Percentiles rank a stretch among this genome's conserved stretches.
phyloP scores from a whole-genome alignment of 1,140 invertebrate species.

The Drosophila watanabei region DNA sequence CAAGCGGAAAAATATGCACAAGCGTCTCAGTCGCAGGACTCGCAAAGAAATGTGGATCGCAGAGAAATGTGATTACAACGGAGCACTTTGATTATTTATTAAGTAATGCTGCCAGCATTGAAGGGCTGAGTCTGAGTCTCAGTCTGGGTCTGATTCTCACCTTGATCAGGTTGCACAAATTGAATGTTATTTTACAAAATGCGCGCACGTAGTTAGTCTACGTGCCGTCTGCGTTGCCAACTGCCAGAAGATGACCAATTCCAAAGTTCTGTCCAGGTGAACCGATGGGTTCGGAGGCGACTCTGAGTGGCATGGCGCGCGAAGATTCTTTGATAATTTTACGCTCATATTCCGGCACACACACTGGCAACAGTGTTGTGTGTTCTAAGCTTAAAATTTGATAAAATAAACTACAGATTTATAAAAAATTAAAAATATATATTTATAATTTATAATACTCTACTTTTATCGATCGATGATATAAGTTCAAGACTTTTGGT shows the following conservation, averaged over 20 bases:
- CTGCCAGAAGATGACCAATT: slow-evolving; percentile 14
- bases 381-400: too few species aligned
- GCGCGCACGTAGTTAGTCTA: slow-evolving; percentile 72
- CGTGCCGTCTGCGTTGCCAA: slow-evolving; percentile 55
- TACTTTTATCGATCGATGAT: too few species aligned
- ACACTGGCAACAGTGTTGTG: slow-evolving; percentile 7
- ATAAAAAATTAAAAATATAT: too few species aligned
- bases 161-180: slow-evolving; percentile 84
- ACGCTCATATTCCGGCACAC: slow-evolving; percentile 72
- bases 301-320: slow-evolving; percentile 66
- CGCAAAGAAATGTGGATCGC: slow-evolving; percentile 35
- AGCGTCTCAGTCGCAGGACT: slow-evolving; percentile 20
- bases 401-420: too few species aligned
- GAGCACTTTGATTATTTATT: slow-evolving; percentile 71
- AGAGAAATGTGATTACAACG: slow-evolving; percentile 63
- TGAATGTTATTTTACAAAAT: slow-evolving; percentile 85
- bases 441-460: too few species aligned
- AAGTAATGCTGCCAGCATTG: slow-evolving; percentile 34
- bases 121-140: not conserved
- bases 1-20: slow-evolving; percentile 75
- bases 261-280: slow-evolving; percentile 12
- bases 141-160: slow-evolving; percentile 42
- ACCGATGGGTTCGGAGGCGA: slow-evolving; percentile 8
- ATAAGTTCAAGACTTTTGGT: too few species aligned
- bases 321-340: slow-evolving; percentile 85